Evolutionary conservation across 2,797 vertebrate genomes (phyloP).

Genomic region (Thaleichthys pacificus): DNA sequence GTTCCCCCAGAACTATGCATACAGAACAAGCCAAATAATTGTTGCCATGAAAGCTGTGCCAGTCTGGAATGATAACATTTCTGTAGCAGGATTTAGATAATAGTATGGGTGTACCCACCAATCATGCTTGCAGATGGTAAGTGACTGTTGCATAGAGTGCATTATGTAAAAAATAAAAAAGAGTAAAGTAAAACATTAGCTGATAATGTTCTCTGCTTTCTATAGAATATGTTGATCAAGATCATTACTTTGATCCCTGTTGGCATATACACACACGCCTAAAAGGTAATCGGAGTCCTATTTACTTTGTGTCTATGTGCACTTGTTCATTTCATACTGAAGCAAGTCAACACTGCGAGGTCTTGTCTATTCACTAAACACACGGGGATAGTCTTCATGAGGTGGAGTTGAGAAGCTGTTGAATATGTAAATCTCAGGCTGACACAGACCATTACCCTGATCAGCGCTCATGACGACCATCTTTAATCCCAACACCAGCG

Average conservation of each 20-base stretch:
- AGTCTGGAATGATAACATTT: conserved; percentile 22
- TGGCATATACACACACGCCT: conserved; percentile 3
- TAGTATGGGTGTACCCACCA: conserved; percentile 17
- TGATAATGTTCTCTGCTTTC: conserved; percentile 35
- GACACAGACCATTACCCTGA: conserved; percentile 69
- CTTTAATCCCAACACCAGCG: conserved; percentile 66
- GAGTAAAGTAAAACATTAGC: conserved; percentile 26
- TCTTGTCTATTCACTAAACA: conserved; percentile 29
- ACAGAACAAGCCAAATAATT: conserved; percentile 31
- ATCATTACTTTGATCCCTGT: conserved; percentile 35
- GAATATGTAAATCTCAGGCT: conserved; percentile 64
- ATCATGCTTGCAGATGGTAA: conserved; percentile 25
- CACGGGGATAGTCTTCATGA: conserved; percentile 52
- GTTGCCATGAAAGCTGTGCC: conserved; percentile 40
- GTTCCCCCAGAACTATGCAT: conserved; percentile 18
- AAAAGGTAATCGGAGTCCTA: not conserved
- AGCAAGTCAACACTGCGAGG: conserved; percentile 9
- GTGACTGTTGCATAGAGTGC: not conserved
- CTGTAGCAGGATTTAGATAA: not conserved
- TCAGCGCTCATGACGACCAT: conserved; percentile 67
- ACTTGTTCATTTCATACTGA: conserved; percentile 19
- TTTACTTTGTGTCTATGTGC: conserved; percentile 22
- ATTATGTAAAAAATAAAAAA: not conserved
- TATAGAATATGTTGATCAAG: conserved; percentile 36
- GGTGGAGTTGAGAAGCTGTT: conserved; percentile 60